phyloP scores from a whole-genome alignment of 2,888 invertebrate species.

The Tenthredo mesomela region DNA sequence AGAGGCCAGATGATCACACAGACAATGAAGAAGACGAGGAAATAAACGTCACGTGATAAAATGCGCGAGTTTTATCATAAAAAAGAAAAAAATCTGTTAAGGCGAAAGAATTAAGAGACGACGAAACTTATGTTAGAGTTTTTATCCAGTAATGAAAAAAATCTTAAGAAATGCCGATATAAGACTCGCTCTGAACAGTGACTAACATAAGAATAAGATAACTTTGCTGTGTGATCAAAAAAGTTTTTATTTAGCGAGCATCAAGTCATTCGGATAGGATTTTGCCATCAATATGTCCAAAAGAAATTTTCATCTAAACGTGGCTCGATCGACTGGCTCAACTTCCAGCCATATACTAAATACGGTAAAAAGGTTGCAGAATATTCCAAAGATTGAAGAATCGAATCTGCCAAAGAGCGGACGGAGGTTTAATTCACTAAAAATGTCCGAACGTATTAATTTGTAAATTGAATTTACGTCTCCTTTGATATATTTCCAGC shows the following conservation, averaged over 20 bases:
- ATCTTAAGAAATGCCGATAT: neutral
- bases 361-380: neutral
- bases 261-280: neutral
- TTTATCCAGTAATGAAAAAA: neutral
- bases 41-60: constrained; percentile 92
- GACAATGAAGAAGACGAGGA: constrained; percentile 87
- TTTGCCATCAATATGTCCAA: neutral
- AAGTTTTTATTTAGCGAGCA: constrained; percentile 22
- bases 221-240: neutral
- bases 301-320: neutral
- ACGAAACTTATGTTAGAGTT: neutral
- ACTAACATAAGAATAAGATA: constrained; percentile 1
- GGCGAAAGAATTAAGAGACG: neutral
- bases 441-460: neutral
- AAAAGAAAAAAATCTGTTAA: neutral
- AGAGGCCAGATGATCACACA: constrained; percentile 76
- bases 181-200: neutral
- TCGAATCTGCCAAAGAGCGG: neutral
- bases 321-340: neutral
- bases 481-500: neutral
- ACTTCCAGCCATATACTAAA: neutral
- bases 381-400: neutral
- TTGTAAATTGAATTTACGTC: neutral
- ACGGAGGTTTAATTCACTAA: neutral
- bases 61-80: constrained; percentile 54